These are phyloP conservation scores for Galbula dea DNA, from an alignment of 2,113 vertebrate genomes.

Conservation along the genomic window DNA sequence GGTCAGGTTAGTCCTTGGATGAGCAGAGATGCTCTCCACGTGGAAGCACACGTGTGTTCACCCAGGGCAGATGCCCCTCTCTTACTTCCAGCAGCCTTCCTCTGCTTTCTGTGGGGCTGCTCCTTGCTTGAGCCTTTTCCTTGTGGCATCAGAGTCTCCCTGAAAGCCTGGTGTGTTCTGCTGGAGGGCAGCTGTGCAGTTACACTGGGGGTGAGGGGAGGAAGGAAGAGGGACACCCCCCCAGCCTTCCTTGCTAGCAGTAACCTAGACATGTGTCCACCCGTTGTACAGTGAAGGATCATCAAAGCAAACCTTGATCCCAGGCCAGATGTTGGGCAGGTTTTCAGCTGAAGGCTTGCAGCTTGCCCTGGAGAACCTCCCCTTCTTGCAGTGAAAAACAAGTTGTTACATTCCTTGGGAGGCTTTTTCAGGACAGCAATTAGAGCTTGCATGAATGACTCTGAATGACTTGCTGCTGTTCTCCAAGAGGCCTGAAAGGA, in stretches of 20 bases:
- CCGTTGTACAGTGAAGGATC: rapidly evolving
- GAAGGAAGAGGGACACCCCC: neutral
- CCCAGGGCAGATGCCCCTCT: too few relatives aligned
- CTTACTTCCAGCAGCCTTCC: neutral
- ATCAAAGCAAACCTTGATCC: neutral
- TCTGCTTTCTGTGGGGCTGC: neutral
- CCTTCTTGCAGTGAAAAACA: neutral
- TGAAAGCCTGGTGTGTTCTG: neutral
- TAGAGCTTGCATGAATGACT: neutral
- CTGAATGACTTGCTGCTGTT: neutral
- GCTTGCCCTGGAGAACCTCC: neutral
- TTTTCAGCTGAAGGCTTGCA: neutral
- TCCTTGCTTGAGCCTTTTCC: neutral
- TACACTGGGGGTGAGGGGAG: neutral
- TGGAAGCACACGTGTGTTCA: rapidly evolving
- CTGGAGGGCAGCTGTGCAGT: neutral
- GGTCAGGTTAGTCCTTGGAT: neutral
- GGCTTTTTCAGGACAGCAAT: neutral
- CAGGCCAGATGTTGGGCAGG: neutral
- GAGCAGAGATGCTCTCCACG: neutral
- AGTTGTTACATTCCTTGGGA: neutral
- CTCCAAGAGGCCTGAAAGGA: neutral
- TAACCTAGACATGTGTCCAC: neutral
- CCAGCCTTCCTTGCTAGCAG: neutral
- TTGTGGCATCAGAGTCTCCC: neutral